Conservation (phyloP, 2,797 vertebrate genomes). For the Fringilla coelebs region DNA sequence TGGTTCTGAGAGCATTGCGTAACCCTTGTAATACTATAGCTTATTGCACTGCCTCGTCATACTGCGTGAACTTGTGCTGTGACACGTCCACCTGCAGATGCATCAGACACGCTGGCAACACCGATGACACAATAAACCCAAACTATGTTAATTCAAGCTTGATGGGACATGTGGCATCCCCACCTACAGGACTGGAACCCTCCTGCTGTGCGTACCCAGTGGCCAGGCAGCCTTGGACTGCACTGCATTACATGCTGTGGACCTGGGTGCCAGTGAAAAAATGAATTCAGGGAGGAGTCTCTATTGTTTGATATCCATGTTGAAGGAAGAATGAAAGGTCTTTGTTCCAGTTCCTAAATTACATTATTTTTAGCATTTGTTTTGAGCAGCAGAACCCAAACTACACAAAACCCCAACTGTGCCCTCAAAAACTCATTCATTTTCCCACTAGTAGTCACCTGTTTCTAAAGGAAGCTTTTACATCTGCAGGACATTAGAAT, state of each 20-base stretch:
- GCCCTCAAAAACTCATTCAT: background rate
- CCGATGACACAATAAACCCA: conserved; percentile 42
- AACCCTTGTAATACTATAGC: conserved; percentile 18
- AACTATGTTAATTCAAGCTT: conserved; percentile 34
- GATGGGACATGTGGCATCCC: conserved; percentile 6
- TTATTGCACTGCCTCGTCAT: conserved; percentile 13
- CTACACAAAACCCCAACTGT: background rate
- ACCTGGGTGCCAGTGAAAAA: background rate
- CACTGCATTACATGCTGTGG: fast-evolving
- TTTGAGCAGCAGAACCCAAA: background rate
- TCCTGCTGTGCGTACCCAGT: fast-evolving
- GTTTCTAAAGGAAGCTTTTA: conserved; percentile 3
- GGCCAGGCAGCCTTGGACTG: background rate
- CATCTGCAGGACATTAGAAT: conserved; percentile 34
- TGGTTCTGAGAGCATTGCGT: conserved; percentile 18
- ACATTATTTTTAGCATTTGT: background rate
- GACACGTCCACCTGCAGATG: conserved; percentile 49
- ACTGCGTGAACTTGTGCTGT: conserved; percentile 32
- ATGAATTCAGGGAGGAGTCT: background rate
- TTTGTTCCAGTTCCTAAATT: background rate
- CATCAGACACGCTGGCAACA: conserved; percentile 55
- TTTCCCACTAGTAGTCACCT: background rate
- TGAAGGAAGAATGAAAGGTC: background rate
- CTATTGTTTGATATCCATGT: background rate
- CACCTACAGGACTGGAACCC: background rate